A percentile compares a stretch with the other conserved stretches of the same genome.
phyloP scores from a whole-genome alignment of 2,888 invertebrate genomes.

The Polymixis flavicincta region DNA sequence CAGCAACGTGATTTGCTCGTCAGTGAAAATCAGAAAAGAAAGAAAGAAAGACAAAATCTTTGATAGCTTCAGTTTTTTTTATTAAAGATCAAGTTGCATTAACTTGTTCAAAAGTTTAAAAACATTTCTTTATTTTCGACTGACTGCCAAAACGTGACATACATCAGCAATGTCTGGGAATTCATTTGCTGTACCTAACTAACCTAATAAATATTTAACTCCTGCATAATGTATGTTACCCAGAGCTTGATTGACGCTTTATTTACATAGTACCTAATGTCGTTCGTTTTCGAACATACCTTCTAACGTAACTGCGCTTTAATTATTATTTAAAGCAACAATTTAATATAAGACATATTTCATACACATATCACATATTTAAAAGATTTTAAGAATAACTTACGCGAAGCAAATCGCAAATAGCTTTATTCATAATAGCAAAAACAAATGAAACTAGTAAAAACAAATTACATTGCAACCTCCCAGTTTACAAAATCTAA shows the following conservation, averaged over 20 bases:
- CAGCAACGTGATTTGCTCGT: constrained; percentile 22
- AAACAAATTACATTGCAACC: constrained; percentile 19
- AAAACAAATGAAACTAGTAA: constrained; percentile 9
- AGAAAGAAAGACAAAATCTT: not conserved
- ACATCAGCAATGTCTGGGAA: not conserved
- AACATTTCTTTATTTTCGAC: not conserved
- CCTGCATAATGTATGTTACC: not conserved
- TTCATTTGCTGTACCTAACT: not conserved
- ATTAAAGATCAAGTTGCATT: not conserved
- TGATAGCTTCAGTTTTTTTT: not conserved
- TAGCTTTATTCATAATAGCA: not conserved
- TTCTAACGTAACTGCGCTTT: not conserved
- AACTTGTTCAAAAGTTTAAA: not conserved
- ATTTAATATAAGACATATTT: not conserved
- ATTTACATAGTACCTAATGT: constrained; percentile 16
- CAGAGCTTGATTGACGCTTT: not conserved
- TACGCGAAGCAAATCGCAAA: not conserved
- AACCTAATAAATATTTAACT: constrained; percentile 3
- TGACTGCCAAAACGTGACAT: not conserved
- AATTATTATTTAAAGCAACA: not conserved
- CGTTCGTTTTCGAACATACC: not conserved
- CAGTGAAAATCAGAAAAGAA: not conserved
- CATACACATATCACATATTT: not conserved
- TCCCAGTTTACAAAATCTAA: constrained; percentile 23
- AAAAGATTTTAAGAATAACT: not conserved